Evolutionary conservation across 1,140 invertebrate species (phyloP).

Genomic region (Octopus sinensis): DNA sequence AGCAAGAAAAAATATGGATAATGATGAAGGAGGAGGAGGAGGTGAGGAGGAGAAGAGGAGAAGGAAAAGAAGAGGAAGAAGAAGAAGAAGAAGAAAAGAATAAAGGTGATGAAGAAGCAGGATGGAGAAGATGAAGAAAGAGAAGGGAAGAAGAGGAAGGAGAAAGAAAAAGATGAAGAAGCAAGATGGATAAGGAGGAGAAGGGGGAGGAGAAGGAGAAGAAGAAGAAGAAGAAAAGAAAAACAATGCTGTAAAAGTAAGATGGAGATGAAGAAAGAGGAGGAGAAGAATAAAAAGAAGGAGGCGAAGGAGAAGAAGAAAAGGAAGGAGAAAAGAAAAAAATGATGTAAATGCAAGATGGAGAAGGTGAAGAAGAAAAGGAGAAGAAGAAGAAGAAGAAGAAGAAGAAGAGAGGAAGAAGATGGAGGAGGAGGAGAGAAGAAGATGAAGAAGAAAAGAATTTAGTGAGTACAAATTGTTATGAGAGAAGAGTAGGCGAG

Average conservation of each 20-base stretch:
- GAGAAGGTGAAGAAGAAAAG: background rate
- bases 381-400: background rate
- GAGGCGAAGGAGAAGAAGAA: background rate
- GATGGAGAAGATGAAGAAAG: background rate
- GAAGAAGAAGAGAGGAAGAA: background rate
- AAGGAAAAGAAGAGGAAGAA: background rate
- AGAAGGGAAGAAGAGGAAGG: background rate
- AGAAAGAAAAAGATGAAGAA: background rate
- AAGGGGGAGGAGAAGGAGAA: background rate
- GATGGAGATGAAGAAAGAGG: background rate
- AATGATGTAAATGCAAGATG: background rate
- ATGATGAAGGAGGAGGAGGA: background rate
- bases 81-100: background rate
- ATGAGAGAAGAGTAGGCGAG: background rate
- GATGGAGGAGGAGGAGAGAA: background rate
- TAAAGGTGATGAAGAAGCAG: background rate
- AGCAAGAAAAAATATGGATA: background rate
- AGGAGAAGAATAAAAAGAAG: background rate
- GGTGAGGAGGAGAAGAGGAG: background rate
- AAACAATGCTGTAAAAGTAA: background rate
- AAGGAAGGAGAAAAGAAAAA: background rate
- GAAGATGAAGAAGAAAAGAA: background rate
- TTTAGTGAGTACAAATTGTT: background rate
- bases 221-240: background rate
- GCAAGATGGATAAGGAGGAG: background rate